These are phyloP conservation scores for Shargacucullia verbasci DNA, from an alignment of 2,888 invertebrate species.

Conservation along the genomic window DNA sequence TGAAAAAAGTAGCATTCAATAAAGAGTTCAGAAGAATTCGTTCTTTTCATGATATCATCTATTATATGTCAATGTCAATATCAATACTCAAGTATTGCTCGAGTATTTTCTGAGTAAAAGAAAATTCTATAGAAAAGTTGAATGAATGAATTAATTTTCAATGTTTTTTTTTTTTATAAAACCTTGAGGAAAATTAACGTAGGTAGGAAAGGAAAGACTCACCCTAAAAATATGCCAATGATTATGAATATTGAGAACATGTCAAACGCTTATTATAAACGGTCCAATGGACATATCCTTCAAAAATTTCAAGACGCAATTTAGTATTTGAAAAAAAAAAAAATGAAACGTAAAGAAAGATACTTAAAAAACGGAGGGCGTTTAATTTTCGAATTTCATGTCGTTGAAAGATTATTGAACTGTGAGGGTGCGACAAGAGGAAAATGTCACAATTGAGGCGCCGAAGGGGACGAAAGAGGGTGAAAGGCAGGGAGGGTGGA, in stretches of 20 bases:
- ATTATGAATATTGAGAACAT: conserved; percentile 6
- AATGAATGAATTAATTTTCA: too few relatives aligned
- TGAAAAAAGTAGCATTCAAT: too few relatives aligned
- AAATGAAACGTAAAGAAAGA: conserved; percentile 23
- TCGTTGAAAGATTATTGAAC: conserved; percentile 78
- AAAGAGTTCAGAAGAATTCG: too few relatives aligned
- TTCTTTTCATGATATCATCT: too few relatives aligned
- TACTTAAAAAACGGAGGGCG: conserved; percentile 47
- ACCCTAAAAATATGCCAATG: too few relatives aligned
- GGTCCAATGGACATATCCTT: conserved; percentile 23
- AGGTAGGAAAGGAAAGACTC: too few relatives aligned
- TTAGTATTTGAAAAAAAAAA: conserved; percentile 30
- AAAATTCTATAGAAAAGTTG: too few relatives aligned
- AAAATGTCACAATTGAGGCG: conserved; percentile 83
- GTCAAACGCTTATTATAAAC: conserved; percentile 21
- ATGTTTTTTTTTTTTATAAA: too few relatives aligned
- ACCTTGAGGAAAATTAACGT: too few relatives aligned
- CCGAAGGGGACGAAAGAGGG: conserved; percentile 53
- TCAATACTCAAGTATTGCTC: too few relatives aligned
- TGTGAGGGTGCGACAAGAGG: conserved; percentile 74
- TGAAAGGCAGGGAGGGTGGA: conserved; percentile 36
- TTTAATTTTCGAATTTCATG: conserved; percentile 73
- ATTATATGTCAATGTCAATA: too few relatives aligned
- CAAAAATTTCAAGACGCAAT: conserved; percentile 29
- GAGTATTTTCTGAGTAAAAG: too few relatives aligned